Conservation (phyloP, 2,113 vertebrate genomes). For the Malurus elegans region DNA sequence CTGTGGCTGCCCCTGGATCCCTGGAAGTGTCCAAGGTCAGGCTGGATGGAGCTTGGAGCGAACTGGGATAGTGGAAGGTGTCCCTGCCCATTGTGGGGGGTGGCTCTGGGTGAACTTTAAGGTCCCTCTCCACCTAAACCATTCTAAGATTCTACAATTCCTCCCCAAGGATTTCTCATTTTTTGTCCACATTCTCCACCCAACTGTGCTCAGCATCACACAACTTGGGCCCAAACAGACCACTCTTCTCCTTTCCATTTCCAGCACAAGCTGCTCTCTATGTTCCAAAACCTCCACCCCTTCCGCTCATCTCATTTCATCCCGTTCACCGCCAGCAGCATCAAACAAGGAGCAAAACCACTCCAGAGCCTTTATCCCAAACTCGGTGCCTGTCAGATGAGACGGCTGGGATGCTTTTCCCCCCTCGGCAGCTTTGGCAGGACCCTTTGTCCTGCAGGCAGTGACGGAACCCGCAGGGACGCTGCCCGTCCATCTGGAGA, state of each 20-base stretch:
- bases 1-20: not conserved
- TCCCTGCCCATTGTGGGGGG: not conserved
- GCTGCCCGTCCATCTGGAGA: not conserved
- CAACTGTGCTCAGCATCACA: too few relatives aligned
- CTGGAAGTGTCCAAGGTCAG: not conserved
- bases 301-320: not conserved
- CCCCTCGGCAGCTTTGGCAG: not conserved
- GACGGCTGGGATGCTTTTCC: not conserved
- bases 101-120: not conserved
- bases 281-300: not conserved
- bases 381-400: not conserved
- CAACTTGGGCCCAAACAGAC: rapidly evolving
- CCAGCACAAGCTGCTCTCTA: not conserved
- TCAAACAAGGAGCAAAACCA: too few relatives aligned
- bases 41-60: rapidly evolving
- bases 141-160: not conserved
- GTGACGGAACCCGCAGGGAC: not conserved
- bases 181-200: not conserved
- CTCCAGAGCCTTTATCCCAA: not conserved
- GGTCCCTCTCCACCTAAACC: not conserved
- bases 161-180: not conserved
- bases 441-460: not conserved
- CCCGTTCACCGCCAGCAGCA: rapidly evolving
- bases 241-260: not conserved
- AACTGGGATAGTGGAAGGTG: rapidly evolving